Evolutionary conservation across 2,113 vertebrate species (phyloP), one percentile per base, ranked within the genome.

Genomic region (Patagioenas fasciata): DNA sequence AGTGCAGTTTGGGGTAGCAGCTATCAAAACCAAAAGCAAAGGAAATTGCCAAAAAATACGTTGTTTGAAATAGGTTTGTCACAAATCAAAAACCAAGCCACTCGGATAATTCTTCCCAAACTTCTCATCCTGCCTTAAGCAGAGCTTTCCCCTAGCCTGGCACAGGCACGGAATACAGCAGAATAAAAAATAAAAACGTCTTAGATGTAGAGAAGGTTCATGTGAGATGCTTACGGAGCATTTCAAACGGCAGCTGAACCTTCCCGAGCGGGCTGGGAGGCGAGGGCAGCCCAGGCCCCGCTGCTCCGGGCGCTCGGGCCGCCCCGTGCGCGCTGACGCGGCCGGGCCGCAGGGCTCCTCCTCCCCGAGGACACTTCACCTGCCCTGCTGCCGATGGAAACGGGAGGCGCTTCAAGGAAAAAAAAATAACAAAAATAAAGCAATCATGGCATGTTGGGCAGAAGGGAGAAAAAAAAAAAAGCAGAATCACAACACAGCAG

Each of bases 121-220:
- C 28, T 85, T 32, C 50, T 81, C 58, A 71, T 57, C 13, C n/a
- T 1, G 0, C n/a, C 44, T 47, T 13, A 51, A 92, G 53, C 9
- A 61, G 71, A 71, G 69, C 31, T 70, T 62, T 47, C 25, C 56
- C 28, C 36, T 36, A 28, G 23, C 21, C 65, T 58, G 60, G 53
- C 53, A 66, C 18, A 73, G 71, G 67, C 12, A 8, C 44, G 71
- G 57, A 66, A 42, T 12, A 56, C 0, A 0, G 51, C 51, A 83
- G 69, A 75, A 69, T 13, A 40, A 91, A 80, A 90, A 21, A 28
- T 15, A 64, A 40, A 75, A n/a, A 42, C 2, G 17, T 13, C 79
- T 89, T 42, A n/a, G 79, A 8, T 2, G 65, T 92, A 95, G 94
- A 97, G 96, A 97, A 95, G 96, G 96, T 85, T 96, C n/a, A 15